These are phyloP conservation scores for Delia radicum DNA, from an alignment of 1,140 invertebrate species.

Conservation along the genomic window DNA sequence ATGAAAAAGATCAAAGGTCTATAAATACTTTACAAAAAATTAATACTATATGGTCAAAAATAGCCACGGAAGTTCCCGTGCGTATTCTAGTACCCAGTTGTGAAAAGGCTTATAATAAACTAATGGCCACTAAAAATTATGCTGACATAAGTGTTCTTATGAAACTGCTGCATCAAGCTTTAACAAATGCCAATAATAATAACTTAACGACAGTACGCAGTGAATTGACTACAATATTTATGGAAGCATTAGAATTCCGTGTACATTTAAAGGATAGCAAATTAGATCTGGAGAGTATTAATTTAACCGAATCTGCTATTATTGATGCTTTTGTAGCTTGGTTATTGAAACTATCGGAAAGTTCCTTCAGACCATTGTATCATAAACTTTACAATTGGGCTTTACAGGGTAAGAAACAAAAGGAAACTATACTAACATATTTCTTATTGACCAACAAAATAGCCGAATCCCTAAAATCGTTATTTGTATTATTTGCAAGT, in stretches of 20 bases:
- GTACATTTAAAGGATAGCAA: slow-evolving; percentile 46
- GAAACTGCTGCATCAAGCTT: slow-evolving; percentile 71
- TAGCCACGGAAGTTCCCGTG: slow-evolving; percentile 68
- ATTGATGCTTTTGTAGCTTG: slow-evolving; percentile 74
- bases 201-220: slow-evolving; percentile 67
- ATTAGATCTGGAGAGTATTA: slow-evolving; percentile 28
- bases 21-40: slow-evolving; percentile 62
- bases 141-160: slow-evolving; percentile 70
- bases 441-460: slow-evolving; percentile 72
- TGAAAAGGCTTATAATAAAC: slow-evolving; percentile 64
- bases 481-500: slow-evolving; percentile 87
- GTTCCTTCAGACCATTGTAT: slow-evolving; percentile 83
- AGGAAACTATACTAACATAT: slow-evolving; percentile 51
- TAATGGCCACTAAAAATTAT: slow-evolving; percentile 63
- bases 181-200: slow-evolving; percentile 61
- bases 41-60: slow-evolving; percentile 65
- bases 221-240: slow-evolving; percentile 72
- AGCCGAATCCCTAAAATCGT: slow-evolving; percentile 78
- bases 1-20: slow-evolving; percentile 57
- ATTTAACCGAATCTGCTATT: slow-evolving; percentile 67
- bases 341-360: slow-evolving; percentile 85
- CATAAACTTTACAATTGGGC: slow-evolving; percentile 86
- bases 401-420: slow-evolving; percentile 59
- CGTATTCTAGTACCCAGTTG: slow-evolving; percentile 77
- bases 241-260: slow-evolving; percentile 74